Percentiles rank a stretch among this genome's conserved stretches.
These are phyloP conservation scores for Karalla daura DNA, from an alignment of 2,797 vertebrate genomes.

Conservation along the genomic window DNA sequence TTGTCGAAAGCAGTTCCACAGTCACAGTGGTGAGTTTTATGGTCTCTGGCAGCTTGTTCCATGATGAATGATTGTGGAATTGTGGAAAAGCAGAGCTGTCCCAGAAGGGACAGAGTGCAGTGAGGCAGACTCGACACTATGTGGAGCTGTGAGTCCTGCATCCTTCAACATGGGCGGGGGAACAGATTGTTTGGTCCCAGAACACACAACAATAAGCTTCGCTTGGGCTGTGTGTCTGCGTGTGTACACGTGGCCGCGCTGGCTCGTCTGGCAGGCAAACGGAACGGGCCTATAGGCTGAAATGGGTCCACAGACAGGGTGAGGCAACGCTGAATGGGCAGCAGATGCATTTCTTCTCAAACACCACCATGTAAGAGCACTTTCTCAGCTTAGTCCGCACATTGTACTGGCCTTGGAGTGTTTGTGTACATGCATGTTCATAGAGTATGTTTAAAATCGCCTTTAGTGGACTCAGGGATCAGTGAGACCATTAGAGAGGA, in stretches of 20 bases:
- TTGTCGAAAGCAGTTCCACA: constrained; percentile 30
- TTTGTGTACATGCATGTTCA: neutral
- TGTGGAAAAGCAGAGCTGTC: constrained; percentile 15
- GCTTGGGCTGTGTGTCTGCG: constrained; percentile 19
- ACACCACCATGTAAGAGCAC: constrained; percentile 31
- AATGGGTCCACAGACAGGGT: constrained; percentile 46
- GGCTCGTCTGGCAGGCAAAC: constrained; percentile 44
- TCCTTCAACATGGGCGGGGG: constrained; percentile 8
- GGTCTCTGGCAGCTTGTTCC: constrained; percentile 44
- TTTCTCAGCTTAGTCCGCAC: constrained; percentile 33
- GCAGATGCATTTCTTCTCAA: constrained; percentile 48
- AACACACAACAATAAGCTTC: constrained; percentile 44
- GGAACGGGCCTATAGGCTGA: constrained; percentile 37
- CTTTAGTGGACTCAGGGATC: constrained; percentile 69
- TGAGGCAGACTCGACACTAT: constrained; percentile 48
- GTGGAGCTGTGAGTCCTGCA: constrained; percentile 64
- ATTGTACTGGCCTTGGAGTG: constrained; percentile 1
- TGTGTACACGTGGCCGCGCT: constrained; percentile 13
- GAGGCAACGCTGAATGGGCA: constrained; percentile 23
- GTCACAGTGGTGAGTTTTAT: constrained; percentile 32
- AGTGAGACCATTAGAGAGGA: constrained; percentile 70
- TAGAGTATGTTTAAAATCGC: constrained; percentile 47
- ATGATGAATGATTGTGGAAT: constrained; percentile 58
- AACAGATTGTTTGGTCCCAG: constrained; percentile 24
- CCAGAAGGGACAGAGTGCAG: constrained; percentile 38